A percentile compares a stretch with the other conserved stretches of the same genome.
phyloP scores from a whole-genome alignment of 2,113 vertebrate genomes.

The Synchiropus splendidus region DNA sequence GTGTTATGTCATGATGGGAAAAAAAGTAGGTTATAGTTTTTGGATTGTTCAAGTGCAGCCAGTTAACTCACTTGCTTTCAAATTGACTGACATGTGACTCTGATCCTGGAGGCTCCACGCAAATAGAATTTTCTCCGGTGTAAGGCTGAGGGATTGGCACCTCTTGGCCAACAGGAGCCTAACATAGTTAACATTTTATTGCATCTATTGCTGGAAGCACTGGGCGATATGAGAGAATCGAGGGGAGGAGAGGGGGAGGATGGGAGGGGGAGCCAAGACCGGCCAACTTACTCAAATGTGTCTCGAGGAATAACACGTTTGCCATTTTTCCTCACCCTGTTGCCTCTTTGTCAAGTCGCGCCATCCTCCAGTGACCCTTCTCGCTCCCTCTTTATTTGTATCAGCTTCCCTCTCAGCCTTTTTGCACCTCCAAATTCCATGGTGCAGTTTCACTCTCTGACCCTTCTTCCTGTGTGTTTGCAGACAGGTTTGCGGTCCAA shows the following conservation, averaged over 20 bases:
- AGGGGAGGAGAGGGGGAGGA: conserved; percentile 25
- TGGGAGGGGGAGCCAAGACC: conserved; percentile 15
- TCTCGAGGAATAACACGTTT: conserved; percentile 46
- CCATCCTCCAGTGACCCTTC: background rate
- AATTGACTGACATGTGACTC: conserved; percentile 20
- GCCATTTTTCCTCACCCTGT: conserved; percentile 29
- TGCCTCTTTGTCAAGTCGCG: conserved; percentile 20
- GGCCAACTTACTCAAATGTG: conserved; percentile 45
- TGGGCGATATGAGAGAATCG: conserved; percentile 30
- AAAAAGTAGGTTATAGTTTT: conserved; percentile 56
- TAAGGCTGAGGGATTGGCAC: conserved; percentile 38
- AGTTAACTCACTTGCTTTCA: conserved; percentile 4
- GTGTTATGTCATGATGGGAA: conserved; percentile 43
- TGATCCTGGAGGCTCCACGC: conserved; percentile 19
- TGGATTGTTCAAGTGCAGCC: conserved; percentile 27
- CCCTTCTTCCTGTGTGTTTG: conserved; percentile 8
- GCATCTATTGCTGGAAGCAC: conserved; percentile 41
- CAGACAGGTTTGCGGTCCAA: conserved; percentile 35
- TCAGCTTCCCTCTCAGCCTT: conserved; percentile 3
- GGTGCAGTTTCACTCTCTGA: conserved; percentile 5
- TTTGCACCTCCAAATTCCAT: too few species aligned
- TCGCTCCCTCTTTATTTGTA: conserved; percentile 2
- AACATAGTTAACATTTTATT: conserved; percentile 47
- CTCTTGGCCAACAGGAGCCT: conserved; percentile 25
- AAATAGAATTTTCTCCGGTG: conserved; percentile 27